phyloP scores from a whole-genome alignment of 1,140 invertebrate genomes.

The Neomicropteryx cornuta region DNA sequence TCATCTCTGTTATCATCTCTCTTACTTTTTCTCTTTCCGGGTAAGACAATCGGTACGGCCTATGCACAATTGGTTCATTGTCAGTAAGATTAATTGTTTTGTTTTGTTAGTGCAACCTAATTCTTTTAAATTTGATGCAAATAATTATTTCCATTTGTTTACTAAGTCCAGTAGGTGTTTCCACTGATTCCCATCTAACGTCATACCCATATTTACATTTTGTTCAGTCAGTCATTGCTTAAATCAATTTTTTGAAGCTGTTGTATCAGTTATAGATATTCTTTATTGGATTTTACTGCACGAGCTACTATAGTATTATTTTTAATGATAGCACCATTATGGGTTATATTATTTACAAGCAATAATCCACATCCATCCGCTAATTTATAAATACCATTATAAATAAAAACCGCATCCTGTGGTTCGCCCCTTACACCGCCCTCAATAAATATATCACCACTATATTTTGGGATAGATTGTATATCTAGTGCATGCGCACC shows the following conservation, averaged over 20 bases:
- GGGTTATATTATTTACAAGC: no score
- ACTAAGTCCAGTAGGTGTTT: constrained; percentile 3
- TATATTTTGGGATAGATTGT: not conserved
- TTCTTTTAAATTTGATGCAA: constrained; percentile 12
- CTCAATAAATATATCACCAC: not conserved
- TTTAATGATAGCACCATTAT: no score
- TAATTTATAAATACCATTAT: not conserved
- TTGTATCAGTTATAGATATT: not conserved
- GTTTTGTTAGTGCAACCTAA: constrained; percentile 9
- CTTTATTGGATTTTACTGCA: not conserved
- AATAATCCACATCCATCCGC: not conserved
- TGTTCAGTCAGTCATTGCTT: not conserved
- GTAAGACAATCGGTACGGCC: constrained; percentile 12
- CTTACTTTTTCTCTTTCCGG: constrained; percentile 14
- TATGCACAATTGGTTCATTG: constrained; percentile 12
- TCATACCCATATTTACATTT: not conserved
- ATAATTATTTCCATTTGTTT: constrained; percentile 12
- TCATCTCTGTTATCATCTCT: constrained; percentile 18
- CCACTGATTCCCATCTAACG: not conserved
- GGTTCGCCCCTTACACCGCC: constrained; percentile 1
- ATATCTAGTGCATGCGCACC: not conserved
- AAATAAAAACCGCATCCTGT: not conserved
- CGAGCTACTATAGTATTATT: not conserved
- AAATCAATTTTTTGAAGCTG: not conserved
- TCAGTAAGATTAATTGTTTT: constrained; percentile 10